Conservation (phyloP, 1,140 invertebrate genomes). For the Pachypeltis micranthus region DNA sequence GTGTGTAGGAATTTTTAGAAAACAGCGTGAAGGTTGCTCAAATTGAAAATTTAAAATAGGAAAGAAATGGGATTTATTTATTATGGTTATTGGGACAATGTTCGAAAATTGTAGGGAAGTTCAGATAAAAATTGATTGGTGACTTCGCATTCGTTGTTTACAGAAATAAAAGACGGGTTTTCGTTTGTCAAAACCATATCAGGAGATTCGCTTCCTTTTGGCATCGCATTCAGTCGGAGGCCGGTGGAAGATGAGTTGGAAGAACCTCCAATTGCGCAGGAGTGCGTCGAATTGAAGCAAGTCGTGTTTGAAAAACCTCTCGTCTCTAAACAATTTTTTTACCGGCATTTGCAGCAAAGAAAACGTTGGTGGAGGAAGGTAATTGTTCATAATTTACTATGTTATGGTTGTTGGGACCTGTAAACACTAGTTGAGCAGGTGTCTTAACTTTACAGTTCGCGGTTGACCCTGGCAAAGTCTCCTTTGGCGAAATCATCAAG, state of each 20-base stretch:
- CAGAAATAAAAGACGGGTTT: conserved; percentile 17
- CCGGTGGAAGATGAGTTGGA: not conserved
- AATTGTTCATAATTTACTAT: conserved; percentile 32
- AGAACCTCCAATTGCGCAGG: conserved; percentile 18
- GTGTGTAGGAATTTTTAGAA: no score
- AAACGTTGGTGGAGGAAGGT: conserved; percentile 70
- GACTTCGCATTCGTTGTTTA: no score
- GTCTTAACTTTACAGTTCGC: conserved; percentile 48
- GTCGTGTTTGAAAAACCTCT: conserved; percentile 33
- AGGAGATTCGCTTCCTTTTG: conserved; percentile 38
- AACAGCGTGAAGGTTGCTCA: no score
- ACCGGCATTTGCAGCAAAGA: conserved; percentile 56
- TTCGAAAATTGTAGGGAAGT: no score
- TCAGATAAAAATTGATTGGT: no score
- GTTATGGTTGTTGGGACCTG: no score
- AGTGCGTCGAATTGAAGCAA: conserved; percentile 29
- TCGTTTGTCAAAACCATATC: conserved; percentile 13
- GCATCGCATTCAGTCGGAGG: conserved; percentile 35
- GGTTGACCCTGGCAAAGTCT: conserved; percentile 49
- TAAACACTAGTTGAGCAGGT: no score
- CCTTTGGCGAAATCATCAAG: conserved; percentile 40
- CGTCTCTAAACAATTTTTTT: conserved; percentile 44
- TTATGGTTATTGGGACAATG: no score
- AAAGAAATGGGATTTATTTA: not conserved
- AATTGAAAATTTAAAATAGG: conserved; percentile 2